Conservation (phyloP, 2,888 invertebrate genomes). For the Hyposoter didymator region DNA sequence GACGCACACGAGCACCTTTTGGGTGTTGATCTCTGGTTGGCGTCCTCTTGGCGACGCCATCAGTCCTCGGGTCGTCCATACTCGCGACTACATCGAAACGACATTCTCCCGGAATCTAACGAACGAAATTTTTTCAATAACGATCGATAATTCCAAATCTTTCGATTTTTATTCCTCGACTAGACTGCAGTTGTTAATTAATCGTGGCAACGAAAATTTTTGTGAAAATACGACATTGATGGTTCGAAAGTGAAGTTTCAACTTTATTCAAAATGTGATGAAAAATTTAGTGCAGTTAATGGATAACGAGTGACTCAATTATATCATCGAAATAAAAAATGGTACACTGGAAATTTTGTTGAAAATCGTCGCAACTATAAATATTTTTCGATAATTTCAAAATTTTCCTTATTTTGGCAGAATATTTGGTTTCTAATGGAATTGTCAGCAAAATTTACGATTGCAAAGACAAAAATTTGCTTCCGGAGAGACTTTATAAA, state of each 20-base stretch:
- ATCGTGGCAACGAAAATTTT: not conserved
- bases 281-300: not conserved
- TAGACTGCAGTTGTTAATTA: not conserved
- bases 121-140: conserved; percentile 55
- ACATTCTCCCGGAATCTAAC: conserved; percentile 40
- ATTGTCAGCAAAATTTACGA: no score
- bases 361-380: no score
- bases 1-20: conserved; percentile 66
- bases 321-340: not conserved
- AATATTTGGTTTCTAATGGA: no score
- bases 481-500: no score
- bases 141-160: conserved; percentile 11
- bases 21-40: conserved; percentile 35
- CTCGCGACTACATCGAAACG: conserved; percentile 60
- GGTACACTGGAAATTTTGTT: no score
- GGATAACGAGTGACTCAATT: not conserved
- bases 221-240: not conserved
- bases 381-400: no score
- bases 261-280: not conserved
- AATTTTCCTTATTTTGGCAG: no score
- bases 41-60: conserved; percentile 58
- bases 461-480: no score
- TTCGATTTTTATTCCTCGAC: not conserved
- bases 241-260: not conserved
- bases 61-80: conserved; percentile 66